Evolutionary conservation across 2,113 vertebrate genomes (phyloP), one percentile per base, ranked within the genome.

Genomic region (Pardalotus punctatus): DNA sequence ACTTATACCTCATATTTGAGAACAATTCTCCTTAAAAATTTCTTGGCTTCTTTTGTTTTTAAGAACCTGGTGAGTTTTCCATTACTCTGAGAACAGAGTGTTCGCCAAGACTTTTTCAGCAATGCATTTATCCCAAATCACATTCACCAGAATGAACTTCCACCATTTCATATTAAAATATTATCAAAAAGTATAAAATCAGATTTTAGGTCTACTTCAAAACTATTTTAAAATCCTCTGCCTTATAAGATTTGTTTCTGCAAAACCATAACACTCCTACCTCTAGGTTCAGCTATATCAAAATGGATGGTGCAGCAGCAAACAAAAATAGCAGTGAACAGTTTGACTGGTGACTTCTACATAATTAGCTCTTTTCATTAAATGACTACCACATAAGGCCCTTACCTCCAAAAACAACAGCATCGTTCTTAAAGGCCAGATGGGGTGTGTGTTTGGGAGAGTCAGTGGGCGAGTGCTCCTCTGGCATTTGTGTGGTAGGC

Each of bases 331-430:
- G 31, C 38, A 62, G 40, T 38, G 36, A 73, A 54, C 29, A 28
- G 9, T 73, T 88, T 48, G 66, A 58, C 35, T 36, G 10, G 40
- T 31, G n/a, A 47, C 21, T 36, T 42, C 12, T 23, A 23, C 0
- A 0, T 24, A 42, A 66, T 27, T 65, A 47, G 3, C 6, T 73
- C 8, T 62, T 45, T 72, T 64, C 14, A 42, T 76, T 50, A 22
- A 78, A 57, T 27, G 48, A 38, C 7, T 62, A 18, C 38, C 22
- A 29, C 40, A 23, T 7, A 15, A 42, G 38, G 64, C 16, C 25
- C 57, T 96, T 98, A 98, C 98, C 98, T 98, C 98, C 98, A 97
- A 98, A 98, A 43, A 96, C 86, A 87, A 72, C 8, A 19, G 67
- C 56, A 61, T 97, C 96, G 24, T 96, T 97, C 87, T 91, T 97